These are phyloP conservation scores for Brachylomia viminalis DNA, from an alignment of 2,888 invertebrate genomes.

Conservation along the genomic window DNA sequence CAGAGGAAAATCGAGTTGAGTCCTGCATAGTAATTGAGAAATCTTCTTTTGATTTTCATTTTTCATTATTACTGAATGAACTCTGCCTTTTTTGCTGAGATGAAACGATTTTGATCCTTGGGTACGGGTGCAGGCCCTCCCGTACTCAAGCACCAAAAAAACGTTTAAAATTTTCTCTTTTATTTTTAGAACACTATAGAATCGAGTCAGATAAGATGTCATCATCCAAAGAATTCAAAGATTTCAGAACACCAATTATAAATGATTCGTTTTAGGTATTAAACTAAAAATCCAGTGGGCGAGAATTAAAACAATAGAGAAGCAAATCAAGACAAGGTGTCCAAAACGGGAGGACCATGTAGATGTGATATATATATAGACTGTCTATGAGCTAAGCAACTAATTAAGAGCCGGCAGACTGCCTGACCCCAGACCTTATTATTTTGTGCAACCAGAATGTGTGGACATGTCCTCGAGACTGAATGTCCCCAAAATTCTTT, in stretches of 20 bases:
- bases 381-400: conserved; percentile 61
- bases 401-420: conserved; percentile 64
- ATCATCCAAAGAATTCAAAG: conserved; percentile 55
- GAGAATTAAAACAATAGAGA: conserved; percentile 67
- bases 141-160: not conserved
- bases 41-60: not conserved
- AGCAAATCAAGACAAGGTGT: conserved; percentile 53
- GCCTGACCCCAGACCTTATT: conserved; percentile 67
- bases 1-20: not conserved
- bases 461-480: conserved; percentile 29
- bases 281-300: conserved; percentile 61
- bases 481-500: conserved; percentile 34
- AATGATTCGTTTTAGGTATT: conserved; percentile 62
- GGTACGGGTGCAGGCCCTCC: too few relatives aligned
- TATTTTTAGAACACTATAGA: conserved; percentile 25
- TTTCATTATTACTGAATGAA: not conserved
- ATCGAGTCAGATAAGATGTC: conserved; percentile 38
- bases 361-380: conserved; percentile 55
- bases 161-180: not conserved
- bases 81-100: not conserved
- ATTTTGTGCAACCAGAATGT: conserved; percentile 37
- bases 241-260: conserved; percentile 63
- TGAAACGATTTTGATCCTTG: not conserved
- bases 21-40: not conserved
- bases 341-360: conserved; percentile 56